These are phyloP conservation scores for Spisula subtruncata DNA, from an alignment of 2,888 invertebrate species.

Conservation along the genomic window DNA sequence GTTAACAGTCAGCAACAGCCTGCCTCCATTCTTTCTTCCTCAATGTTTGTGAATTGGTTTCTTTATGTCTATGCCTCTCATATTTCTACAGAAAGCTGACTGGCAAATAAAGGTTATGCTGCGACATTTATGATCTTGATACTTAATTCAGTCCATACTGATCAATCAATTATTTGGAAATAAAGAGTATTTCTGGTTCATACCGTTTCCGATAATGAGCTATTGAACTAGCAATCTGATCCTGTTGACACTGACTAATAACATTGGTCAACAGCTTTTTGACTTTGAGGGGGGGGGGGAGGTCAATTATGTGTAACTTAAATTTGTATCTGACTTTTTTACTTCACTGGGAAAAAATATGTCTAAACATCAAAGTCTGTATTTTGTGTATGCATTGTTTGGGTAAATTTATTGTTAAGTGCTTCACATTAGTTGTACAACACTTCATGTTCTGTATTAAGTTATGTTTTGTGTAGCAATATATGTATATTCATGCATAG, in stretches of 20 bases:
- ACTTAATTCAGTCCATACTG: neutral
- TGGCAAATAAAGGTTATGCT: too few species aligned
- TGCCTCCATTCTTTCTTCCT: neutral
- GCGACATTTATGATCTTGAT: too few species aligned
- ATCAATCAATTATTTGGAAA: neutral
- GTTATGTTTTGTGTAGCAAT: neutral
- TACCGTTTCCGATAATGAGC: neutral
- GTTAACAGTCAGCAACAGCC: neutral
- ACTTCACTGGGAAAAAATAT: too few species aligned
- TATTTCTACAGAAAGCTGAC: too few species aligned
- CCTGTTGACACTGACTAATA: neutral
- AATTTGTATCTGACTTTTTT: too few species aligned
- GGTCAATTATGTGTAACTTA: too few species aligned
- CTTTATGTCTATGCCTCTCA: too few species aligned
- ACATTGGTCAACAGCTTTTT: too few species aligned
- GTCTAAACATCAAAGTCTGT: too few species aligned
- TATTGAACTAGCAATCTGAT: neutral
- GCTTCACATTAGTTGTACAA: neutral
- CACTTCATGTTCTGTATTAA: neutral
- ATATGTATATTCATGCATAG: conserved; percentile 2
- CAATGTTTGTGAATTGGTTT: neutral
- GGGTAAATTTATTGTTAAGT: too few species aligned
- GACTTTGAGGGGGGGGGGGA: too few species aligned
- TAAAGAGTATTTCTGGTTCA: neutral
- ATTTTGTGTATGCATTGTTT: too few species aligned